Evolutionary conservation across 2,113 vertebrate species (phyloP), one percentile per base, ranked within the genome.

Genomic region (Erythrocercus mccallii): DNA sequence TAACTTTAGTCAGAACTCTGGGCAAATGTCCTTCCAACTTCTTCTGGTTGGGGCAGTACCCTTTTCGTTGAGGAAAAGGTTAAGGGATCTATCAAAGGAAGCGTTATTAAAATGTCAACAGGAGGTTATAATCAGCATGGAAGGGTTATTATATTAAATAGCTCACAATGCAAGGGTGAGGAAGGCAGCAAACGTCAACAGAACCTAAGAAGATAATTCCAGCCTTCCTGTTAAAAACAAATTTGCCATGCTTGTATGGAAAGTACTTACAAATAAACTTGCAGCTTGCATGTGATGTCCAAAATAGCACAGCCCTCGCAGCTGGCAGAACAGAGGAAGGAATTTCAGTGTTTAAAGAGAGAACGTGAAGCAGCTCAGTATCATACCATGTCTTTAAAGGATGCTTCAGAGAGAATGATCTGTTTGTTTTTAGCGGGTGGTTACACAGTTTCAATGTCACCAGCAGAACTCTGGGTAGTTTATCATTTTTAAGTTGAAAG

Each of bases 401-500:
- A 6, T 51, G 37, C 50, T 51, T 69, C 23, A 37, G 35, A 45
- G 66, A 30, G 72, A 48, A 38, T 8, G 19, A 58, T 76, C 53
- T 91, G 70, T 94, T 94, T 92, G 71, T 54, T 86, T 91, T 53
- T 37, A 62, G 56, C 27, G n/a, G 54, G 57, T 58, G 58, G 80
- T 85, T 96, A 37, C 88, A 64, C 45, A 47, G 82, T 50, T 88
- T 92, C 68, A 78, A 2, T 94, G 84, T 87, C 88, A 80, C 40
- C 30, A 15, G 64, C 62, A 89, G 88, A 94, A 37, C 53, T 70
- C 42, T 30, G 73, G 33, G 3, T 72, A 74, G 44, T 94, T 84
- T 79, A 38, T 93, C 35, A 78, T 88, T 79, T 81, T 84, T 56
- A 85, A 93, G 74, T 91, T 73, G 88, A 97, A 96, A 89, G 81